phyloP scores from a whole-genome alignment of 2,113 vertebrate species.

The Xyrauchen texanus region DNA sequence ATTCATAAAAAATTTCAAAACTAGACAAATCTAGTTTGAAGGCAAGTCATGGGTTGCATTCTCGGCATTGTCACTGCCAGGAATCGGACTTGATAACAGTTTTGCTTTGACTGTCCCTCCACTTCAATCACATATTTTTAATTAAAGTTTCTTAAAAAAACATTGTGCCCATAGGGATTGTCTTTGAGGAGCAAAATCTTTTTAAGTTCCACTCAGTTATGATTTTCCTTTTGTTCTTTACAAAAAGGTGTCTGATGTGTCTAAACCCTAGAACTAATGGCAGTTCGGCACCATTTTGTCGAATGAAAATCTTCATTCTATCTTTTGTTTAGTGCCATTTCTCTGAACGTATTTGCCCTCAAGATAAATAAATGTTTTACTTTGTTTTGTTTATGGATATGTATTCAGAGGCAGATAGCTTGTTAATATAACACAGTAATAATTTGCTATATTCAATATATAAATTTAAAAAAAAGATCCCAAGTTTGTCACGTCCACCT shows the following conservation, averaged over 20 bases:
- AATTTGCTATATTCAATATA: neutral
- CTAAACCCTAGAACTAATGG: slow-evolving; percentile 68
- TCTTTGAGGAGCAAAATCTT: slow-evolving; percentile 64
- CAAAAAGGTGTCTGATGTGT: slow-evolving; percentile 62
- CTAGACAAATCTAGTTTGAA: too few species aligned
- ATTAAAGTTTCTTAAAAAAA: slow-evolving; percentile 68
- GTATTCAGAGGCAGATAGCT: neutral
- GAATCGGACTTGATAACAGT: slow-evolving; percentile 77
- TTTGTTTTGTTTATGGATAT: slow-evolving; percentile 8
- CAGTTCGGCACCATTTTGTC: slow-evolving; percentile 16
- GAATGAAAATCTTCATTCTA: slow-evolving; percentile 22
- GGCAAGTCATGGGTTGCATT: neutral
- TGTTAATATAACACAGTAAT: neutral
- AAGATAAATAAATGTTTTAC: slow-evolving; percentile 3
- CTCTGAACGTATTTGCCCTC: neutral
- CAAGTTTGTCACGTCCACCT: neutral
- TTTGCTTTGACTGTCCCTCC: slow-evolving; percentile 68
- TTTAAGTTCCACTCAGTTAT: slow-evolving; percentile 74
- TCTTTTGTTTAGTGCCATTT: slow-evolving; percentile 18
- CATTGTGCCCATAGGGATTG: slow-evolving; percentile 73
- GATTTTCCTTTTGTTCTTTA: slow-evolving; percentile 74
- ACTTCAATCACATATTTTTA: slow-evolving; percentile 65
- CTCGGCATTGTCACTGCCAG: slow-evolving; percentile 61
- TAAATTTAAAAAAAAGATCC: neutral
- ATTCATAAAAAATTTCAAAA: too few species aligned